Percentiles rank a stretch among this genome's conserved stretches.
Evolutionary conservation across 2,888 invertebrate genomes (phyloP).

Genomic region (Seira musarum): DNA sequence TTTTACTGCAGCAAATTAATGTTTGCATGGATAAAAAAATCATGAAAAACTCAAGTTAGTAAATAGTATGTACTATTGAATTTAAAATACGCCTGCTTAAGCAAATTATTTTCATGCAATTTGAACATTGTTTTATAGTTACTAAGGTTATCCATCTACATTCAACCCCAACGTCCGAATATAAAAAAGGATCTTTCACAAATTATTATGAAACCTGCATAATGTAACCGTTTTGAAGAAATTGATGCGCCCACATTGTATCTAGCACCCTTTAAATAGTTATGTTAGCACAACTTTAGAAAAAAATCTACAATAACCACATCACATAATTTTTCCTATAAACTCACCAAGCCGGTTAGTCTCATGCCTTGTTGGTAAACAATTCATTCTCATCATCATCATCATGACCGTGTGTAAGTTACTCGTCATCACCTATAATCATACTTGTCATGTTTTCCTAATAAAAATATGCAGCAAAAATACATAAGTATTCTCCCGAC

Average conservation of each 20-base stretch:
- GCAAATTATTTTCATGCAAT: too few relatives aligned
- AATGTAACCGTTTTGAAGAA: conserved; percentile 1
- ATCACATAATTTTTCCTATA: conserved; percentile 19
- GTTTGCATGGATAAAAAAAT: too few relatives aligned
- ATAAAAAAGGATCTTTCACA: not conserved
- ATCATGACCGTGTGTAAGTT: conserved; percentile 11
- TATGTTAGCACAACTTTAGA: conserved; percentile 22
- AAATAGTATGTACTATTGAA: too few relatives aligned
- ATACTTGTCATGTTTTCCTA: conserved; percentile 31
- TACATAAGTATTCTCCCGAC: not conserved
- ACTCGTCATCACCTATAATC: conserved; percentile 27
- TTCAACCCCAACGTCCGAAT: too few relatives aligned
- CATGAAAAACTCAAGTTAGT: too few relatives aligned
- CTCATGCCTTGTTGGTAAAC: not conserved
- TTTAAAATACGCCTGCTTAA: too few relatives aligned
- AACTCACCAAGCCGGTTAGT: conserved; percentile 42
- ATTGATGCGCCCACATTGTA: not conserved
- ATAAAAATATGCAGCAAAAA: conserved; percentile 12
- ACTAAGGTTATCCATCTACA: too few relatives aligned
- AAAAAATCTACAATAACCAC: not conserved
- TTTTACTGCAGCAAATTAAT: too few relatives aligned
- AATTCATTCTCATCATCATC: not conserved
- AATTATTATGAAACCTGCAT: conserved; percentile 21
- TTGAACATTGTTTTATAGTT: too few relatives aligned
- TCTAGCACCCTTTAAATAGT: not conserved